Percentiles rank a stretch among this genome's conserved stretches.
These are phyloP conservation scores for Carcina quercana DNA, from an alignment of 2,888 invertebrate genomes.

Conservation along the genomic window DNA sequence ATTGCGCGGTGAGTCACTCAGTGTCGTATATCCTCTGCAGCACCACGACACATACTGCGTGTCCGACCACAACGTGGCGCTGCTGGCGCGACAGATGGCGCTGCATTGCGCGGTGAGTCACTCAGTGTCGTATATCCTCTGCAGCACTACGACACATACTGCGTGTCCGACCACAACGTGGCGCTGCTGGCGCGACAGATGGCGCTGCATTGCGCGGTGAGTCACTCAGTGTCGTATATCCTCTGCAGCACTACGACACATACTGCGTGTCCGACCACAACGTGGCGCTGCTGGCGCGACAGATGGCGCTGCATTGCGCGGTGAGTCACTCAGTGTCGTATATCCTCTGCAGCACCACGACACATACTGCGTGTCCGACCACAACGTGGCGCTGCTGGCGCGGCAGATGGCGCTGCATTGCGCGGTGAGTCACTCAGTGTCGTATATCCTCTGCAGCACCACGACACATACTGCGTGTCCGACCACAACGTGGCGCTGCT, in stretches of 20 bases:
- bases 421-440: conserved; percentile 66
- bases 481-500: conserved; percentile 42
- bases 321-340: conserved; percentile 25
- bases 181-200: conserved; percentile 91
- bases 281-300: conserved; percentile 89
- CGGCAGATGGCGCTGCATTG: conserved; percentile 95
- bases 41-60: conserved; percentile 85
- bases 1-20: conserved; percentile 78
- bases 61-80: conserved; percentile 90
- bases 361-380: conserved; percentile 91
- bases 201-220: conserved; percentile 89
- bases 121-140: too few species aligned
- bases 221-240: too few species aligned
- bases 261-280: conserved; percentile 93
- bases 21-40: too few species aligned
- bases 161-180: conserved; percentile 92
- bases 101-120: conserved; percentile 84
- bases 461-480: not conserved
- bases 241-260: conserved; percentile 80
- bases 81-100: conserved; percentile 92
- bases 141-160: conserved; percentile 81
- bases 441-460: not conserved
- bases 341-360: conserved; percentile 79
- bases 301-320: conserved; percentile 94
- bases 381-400: conserved; percentile 88